These are phyloP conservation scores for Vireo altiloquus DNA, from an alignment of 2,113 vertebrate genomes.

Conservation along the genomic window DNA sequence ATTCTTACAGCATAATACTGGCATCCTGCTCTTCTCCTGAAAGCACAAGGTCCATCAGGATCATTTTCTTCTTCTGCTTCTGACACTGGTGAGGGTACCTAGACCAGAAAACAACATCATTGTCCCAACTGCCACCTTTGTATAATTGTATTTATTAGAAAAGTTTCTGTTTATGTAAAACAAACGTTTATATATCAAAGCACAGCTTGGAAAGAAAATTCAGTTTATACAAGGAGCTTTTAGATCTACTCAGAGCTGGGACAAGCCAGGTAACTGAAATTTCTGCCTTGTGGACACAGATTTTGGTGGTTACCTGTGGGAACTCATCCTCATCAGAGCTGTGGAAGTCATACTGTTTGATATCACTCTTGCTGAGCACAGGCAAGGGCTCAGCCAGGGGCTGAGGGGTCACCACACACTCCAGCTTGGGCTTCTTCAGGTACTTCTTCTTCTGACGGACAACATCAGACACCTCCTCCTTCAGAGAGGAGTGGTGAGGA, in stretches of 20 bases:
- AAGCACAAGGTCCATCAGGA: constrained; percentile 87
- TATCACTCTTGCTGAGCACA: constrained; percentile 83
- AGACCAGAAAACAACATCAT: background rate
- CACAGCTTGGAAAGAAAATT: background rate
- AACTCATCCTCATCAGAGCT: constrained; percentile 92
- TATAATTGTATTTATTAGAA: fast-evolving
- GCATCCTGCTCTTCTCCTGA: constrained; percentile 90
- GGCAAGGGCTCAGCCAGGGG: constrained; percentile 77
- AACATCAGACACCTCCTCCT: constrained; percentile 81
- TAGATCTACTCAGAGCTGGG: fast-evolving
- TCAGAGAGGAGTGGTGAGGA: constrained; percentile 79
- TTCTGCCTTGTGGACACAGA: fast-evolving
- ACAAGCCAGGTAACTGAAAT: background rate
- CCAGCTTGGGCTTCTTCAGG: constrained; percentile 81
- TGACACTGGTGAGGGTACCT: constrained; percentile 84
- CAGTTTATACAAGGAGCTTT: background rate
- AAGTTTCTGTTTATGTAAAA: fast-evolving
- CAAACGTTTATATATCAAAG: background rate
- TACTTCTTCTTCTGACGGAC: constrained; percentile 88
- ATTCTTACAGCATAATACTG: constrained; percentile 88
- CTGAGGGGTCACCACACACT: constrained; percentile 73
- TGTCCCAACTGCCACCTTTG: fast-evolving
- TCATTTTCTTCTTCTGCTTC: constrained; percentile 90
- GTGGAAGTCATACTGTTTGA: constrained; percentile 96
- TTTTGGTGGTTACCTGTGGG: constrained; percentile 76